A percentile compares a stretch with the other conserved stretches of the same genome.
Conservation (phyloP, 2,888 invertebrate species). For the Caenorhabditis macrosperma region DNA sequence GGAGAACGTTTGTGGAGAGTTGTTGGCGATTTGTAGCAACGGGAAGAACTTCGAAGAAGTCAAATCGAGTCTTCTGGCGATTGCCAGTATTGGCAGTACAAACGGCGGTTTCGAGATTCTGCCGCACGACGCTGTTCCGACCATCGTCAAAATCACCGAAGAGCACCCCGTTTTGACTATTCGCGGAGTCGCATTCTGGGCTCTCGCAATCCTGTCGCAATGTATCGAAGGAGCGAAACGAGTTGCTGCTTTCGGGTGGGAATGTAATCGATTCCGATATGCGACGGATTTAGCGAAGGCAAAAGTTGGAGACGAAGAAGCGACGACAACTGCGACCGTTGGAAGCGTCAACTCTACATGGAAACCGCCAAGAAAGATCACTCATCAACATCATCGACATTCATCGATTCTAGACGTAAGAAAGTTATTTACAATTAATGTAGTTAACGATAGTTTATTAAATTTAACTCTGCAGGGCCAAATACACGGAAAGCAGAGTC, state of each 20-base stretch:
- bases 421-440: neutral
- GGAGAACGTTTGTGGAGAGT: conserved; percentile 27
- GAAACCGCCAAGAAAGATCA: conserved; percentile 26
- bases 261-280: conserved; percentile 68
- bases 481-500: conserved; percentile 24
- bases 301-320: conserved; percentile 41
- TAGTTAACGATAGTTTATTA: too few species aligned
- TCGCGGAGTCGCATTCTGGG: conserved; percentile 78
- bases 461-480: conserved; percentile 20
- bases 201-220: conserved; percentile 71
- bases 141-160: conserved; percentile 70
- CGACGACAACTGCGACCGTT: neutral
- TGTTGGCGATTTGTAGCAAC: conserved; percentile 39
- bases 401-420: conserved; percentile 43
- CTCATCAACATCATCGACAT: conserved; percentile 34
- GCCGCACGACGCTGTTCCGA: conserved; percentile 50
- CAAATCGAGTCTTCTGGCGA: conserved; percentile 69
- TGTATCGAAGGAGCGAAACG: conserved; percentile 63
- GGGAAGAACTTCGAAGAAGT: conserved; percentile 53
- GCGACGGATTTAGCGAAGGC: conserved; percentile 45
- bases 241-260: conserved; percentile 74
- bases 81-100: conserved; percentile 67
- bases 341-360: conserved; percentile 35
- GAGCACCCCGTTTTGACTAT: conserved; percentile 72
- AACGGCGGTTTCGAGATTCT: conserved; percentile 61